Conservation (phyloP, 2,888 invertebrate species). For the Norana najaformis region DNA sequence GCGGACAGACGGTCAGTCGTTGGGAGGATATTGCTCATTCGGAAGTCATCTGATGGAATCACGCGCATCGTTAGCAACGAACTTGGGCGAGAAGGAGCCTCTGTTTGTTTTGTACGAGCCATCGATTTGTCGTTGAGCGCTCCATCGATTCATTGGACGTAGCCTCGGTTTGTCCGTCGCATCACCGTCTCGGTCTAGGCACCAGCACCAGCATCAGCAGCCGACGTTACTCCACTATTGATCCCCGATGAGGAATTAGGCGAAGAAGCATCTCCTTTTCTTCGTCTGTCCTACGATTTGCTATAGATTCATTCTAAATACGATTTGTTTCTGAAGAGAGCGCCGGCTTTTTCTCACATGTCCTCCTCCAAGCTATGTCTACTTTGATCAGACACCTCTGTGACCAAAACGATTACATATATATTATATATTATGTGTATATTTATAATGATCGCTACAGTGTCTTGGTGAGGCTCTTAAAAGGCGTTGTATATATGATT, state of each 20-base stretch:
- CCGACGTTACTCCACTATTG: background rate
- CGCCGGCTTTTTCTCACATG: background rate
- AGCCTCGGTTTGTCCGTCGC: background rate
- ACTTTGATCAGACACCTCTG: background rate
- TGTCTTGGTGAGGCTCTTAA: too few species aligned
- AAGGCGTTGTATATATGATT: too few species aligned
- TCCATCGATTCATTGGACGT: too few species aligned
- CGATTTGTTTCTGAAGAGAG: background rate
- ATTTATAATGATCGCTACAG: too few species aligned
- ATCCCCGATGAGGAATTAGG: conserved; percentile 6
- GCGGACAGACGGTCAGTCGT: background rate
- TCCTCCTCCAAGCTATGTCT: background rate
- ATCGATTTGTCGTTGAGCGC: too few species aligned
- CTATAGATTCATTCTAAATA: background rate
- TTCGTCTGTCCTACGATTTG: background rate
- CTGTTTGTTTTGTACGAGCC: background rate
- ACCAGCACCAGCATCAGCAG: background rate
- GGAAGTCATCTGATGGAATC: background rate
- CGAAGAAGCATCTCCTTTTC: background rate
- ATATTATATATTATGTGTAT: background rate
- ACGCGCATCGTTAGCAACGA: conserved; percentile 13
- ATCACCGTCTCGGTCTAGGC: background rate
- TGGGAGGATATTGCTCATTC: background rate
- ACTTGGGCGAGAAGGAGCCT: background rate
- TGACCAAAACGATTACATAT: background rate